Evolutionary conservation across 2,797 vertebrate species (phyloP).

Genomic region (Hylomyscus alleni): DNA sequence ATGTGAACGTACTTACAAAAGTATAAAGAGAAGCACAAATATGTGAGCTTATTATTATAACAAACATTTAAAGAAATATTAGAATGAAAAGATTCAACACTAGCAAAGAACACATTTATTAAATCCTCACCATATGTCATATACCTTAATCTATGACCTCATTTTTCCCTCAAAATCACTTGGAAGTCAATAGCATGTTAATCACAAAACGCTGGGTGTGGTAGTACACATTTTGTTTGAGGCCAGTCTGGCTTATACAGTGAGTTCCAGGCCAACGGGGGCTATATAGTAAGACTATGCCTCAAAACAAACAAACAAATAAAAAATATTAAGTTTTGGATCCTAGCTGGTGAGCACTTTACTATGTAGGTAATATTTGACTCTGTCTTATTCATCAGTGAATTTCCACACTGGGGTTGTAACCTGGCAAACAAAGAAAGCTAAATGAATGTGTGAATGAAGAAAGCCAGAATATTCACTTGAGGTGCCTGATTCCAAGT

Average conservation of each 20-base stretch:
- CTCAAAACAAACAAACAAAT: not conserved
- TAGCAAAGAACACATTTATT: slow-evolving; percentile 37
- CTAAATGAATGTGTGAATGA: not conserved
- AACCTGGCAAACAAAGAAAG: not conserved
- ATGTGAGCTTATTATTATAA: slow-evolving; percentile 31
- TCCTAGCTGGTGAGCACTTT: not conserved
- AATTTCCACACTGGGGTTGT: not conserved
- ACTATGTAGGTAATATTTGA: not conserved
- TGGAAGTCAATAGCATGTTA: not conserved
- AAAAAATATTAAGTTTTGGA: not conserved
- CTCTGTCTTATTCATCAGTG: not conserved
- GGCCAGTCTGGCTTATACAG: not conserved
- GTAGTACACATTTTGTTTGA: not conserved
- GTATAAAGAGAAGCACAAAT: slow-evolving; percentile 14
- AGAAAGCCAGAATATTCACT: slow-evolving; percentile 7
- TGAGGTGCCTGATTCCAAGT: not conserved
- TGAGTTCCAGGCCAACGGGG: not conserved
- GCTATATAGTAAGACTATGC: not conserved
- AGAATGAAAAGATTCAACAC: slow-evolving; percentile 58
- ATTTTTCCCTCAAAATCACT: slow-evolving; percentile 69
- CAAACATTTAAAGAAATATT: slow-evolving; percentile 47
- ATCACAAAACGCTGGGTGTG: not conserved
- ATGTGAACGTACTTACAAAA: slow-evolving; percentile 41
- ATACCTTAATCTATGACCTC: slow-evolving; percentile 53
- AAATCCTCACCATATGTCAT: slow-evolving; percentile 34